Evolutionary conservation across 2,888 invertebrate species (phyloP).

Genomic region (Stenoptilia bipunctidactyla): DNA sequence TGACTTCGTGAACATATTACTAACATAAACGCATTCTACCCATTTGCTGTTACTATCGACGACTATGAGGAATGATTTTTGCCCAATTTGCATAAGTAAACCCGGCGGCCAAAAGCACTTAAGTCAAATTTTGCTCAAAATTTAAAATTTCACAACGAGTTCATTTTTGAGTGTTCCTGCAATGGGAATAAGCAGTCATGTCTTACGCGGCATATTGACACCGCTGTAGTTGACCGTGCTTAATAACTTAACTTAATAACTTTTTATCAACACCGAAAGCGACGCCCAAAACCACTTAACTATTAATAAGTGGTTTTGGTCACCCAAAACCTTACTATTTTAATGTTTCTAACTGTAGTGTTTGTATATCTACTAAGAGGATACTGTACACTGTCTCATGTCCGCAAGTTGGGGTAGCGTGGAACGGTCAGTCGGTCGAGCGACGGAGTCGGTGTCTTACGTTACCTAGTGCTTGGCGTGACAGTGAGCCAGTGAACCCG

Average conservation of each 20-base stretch:
- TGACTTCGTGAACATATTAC: too few species aligned
- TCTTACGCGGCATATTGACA: background rate
- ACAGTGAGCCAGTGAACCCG: too few species aligned
- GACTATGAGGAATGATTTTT: too few species aligned
- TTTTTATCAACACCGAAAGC: background rate
- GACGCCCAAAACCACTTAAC: background rate
- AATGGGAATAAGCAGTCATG: background rate
- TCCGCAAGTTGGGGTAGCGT: too few species aligned
- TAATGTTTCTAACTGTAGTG: background rate
- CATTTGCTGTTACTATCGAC: too few species aligned
- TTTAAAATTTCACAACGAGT: background rate
- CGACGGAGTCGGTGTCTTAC: too few species aligned
- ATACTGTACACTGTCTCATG: too few species aligned
- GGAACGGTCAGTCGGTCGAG: too few species aligned
- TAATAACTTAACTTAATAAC: background rate
- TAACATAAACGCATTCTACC: too few species aligned
- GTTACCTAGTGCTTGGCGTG: too few species aligned
- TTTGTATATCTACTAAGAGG: too few species aligned
- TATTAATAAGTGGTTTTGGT: background rate
- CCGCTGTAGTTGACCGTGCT: background rate
- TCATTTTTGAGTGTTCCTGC: background rate
- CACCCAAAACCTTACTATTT: background rate
- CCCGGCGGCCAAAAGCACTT: background rate
- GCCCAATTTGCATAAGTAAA: background rate
- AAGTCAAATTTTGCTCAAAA: slow-evolving; percentile 1